Evolutionary conservation across 1,140 invertebrate genomes (phyloP), one percentile per base, ranked within the genome.

Genomic region (Campoletis sonorensis): DNA sequence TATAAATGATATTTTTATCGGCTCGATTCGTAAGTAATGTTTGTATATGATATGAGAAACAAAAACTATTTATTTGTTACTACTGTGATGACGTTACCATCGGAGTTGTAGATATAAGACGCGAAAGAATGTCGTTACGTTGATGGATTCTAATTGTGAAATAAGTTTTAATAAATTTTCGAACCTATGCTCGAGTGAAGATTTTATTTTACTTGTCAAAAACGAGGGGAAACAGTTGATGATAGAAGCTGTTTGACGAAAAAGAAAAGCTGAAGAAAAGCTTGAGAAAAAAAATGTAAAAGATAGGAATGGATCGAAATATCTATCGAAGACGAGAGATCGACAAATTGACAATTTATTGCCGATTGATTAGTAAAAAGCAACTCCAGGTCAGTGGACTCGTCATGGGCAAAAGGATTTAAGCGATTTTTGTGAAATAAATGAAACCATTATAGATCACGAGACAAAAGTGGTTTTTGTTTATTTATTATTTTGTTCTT

Each of bases 391-490:
- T 13, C 1, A 45, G 40, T 45, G 1, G 11, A 10, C 8, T 45
- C 11, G 13, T 10, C 40, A 8, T 1, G 13, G 40, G 13, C 40
- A 58, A 58, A 4, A 7, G 18, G 5, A n/a, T 4, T 58, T 21
- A n/a, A 58, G 21, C 4, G 1, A 58, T 18, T 58, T n/a, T n/a
- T 89, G 90, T 85, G 88, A 92, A 91, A 91, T 91, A 87, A 89
- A 88, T 91, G 90, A 88, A 90, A 91, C 89, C 86, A 88, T 90
- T 89, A 87, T 91, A 92, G 88, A 92, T 88, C 86, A 86, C 89
- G 86, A 89, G 88, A 91, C 86, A 91, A 91, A 89, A 89, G 84
- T 88, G 86, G 86, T 90, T 85, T 40, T 40, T 21, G 33, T 73
- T 73, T 49, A 11, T 73, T 73, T 49, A 45, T 73, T 49, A 45